A percentile compares a stretch with the other conserved stretches of the same genome.
Conservation (phyloP, 2,888 invertebrate species). For the Protonemura montana region DNA sequence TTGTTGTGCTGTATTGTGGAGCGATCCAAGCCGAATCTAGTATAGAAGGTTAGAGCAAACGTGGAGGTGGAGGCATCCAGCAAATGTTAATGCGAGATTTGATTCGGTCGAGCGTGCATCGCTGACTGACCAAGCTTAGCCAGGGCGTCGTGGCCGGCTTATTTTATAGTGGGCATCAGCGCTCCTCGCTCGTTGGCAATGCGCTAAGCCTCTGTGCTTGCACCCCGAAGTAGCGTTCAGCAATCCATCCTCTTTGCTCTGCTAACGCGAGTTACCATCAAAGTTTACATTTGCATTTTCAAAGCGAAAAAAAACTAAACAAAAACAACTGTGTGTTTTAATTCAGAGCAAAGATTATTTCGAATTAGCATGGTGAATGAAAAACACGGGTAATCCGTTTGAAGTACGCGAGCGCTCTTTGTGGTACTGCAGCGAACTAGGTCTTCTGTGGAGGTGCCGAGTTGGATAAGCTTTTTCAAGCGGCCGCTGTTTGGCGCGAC, state of each 20-base stretch:
- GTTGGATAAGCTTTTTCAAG: background rate
- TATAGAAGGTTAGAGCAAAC: background rate
- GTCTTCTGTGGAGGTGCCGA: background rate
- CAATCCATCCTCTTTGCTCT: background rate
- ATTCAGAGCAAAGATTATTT: background rate
- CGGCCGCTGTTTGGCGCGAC: background rate
- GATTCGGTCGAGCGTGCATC: background rate
- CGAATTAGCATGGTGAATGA: background rate
- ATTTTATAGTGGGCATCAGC: background rate
- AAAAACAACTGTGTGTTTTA: background rate
- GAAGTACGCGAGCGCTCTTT: background rate
- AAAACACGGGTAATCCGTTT: background rate
- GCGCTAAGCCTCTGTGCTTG: background rate
- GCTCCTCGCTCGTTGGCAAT: background rate
- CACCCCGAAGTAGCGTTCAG: background rate
- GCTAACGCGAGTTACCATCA: background rate
- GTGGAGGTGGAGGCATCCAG: background rate
- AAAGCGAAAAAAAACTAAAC: background rate
- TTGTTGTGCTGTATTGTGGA: background rate
- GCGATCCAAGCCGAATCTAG: background rate
- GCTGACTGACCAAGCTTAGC: background rate
- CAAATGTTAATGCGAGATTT: conserved; percentile 12
- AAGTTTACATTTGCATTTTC: background rate
- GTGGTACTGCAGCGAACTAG: background rate
- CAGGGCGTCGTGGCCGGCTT: background rate